Base-by-base conservation (phyloP, 2,797 vertebrate species). In the Microchirus variegatus region DNA sequence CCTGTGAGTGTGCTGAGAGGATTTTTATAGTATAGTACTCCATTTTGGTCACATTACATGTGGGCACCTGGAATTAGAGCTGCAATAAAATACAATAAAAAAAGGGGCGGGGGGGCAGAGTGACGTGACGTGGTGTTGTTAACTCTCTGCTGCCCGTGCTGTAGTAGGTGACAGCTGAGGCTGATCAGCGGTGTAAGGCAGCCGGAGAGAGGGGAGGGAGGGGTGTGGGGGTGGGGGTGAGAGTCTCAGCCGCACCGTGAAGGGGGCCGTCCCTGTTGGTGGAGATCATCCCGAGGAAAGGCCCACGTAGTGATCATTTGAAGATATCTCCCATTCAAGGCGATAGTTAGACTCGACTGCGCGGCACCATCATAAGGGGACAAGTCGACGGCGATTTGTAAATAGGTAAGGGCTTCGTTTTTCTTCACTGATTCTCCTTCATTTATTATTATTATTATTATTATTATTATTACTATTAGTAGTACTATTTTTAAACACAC, bases 231-330 rank as follows among this genome's bases (percentile, higher is more conserved):
- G 53, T 81, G 65, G 48, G 57, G 81, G 86, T 82, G 89, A 89
- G 82, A 79, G 81, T 87, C 81, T 87, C 76, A 82, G 70, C 82
- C 80, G 73, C 82, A 79, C 85, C 46, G 84, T 82, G 75, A 86
- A 85, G 78, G 68, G 84, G 89, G 81, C 82, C 72, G 81, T 88
- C 80, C 87, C 89, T 88, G 91, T 93, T 92, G 74, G 90, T 82
- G 89, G 86, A 91, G 85, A 89, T 86, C 86, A 85, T 77, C 78
- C 60, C 80, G 86, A 85, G 87, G 73, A 91, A 91, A 93, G 92
- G 90, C 92, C 92, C 88, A 88, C 85, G 86, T 80, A 87, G 75
- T 78, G 81, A 90, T 91, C 89, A 74, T 73, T 82, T 78, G 70
- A 84, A 82, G 84, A 86, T 78, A 90, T 79, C 88, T 82, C 80